Evolutionary conservation across 2,797 vertebrate species (phyloP).

Genomic region (Sebastes nivosus): DNA sequence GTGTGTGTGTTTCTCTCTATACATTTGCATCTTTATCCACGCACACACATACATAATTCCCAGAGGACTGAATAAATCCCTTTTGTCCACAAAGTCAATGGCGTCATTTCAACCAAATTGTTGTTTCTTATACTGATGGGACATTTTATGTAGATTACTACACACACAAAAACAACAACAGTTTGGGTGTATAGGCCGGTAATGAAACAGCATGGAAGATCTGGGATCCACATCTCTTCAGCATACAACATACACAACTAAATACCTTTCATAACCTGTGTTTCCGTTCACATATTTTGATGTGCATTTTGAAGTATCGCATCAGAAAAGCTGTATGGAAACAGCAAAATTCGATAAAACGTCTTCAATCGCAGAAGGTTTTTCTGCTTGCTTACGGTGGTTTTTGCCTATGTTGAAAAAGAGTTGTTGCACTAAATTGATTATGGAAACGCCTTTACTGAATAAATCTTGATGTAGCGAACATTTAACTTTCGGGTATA

Average conservation of each 20-base stretch:
- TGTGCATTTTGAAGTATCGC: neutral
- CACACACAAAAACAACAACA: neutral
- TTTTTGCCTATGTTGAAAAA: too few relatives aligned
- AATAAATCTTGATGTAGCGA: neutral
- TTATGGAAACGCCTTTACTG: neutral
- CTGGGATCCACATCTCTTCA: neutral
- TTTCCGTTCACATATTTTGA: neutral
- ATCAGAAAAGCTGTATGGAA: neutral
- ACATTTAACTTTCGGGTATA: neutral
- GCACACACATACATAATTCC: slow-evolving; percentile 8
- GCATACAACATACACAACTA: neutral
- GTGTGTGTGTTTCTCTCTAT: neutral
- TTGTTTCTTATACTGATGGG: neutral
- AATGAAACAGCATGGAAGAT: neutral
- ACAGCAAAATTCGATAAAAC: too few relatives aligned
- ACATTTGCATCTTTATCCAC: slow-evolving; percentile 10
- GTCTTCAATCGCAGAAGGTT: neutral
- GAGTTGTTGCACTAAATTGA: too few relatives aligned
- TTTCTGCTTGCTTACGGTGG: accelerated
- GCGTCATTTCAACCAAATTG: slow-evolving; percentile 1
- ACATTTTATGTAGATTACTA: neutral
- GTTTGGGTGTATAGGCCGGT: neutral
- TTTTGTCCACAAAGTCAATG: slow-evolving; percentile 15
- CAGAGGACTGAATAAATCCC: slow-evolving; percentile 10
- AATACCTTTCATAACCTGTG: neutral